Percentiles rank a stretch among this genome's conserved stretches.
Evolutionary conservation across 2,888 invertebrate genomes (phyloP).

Genomic region (Tetragnatha montana): DNA sequence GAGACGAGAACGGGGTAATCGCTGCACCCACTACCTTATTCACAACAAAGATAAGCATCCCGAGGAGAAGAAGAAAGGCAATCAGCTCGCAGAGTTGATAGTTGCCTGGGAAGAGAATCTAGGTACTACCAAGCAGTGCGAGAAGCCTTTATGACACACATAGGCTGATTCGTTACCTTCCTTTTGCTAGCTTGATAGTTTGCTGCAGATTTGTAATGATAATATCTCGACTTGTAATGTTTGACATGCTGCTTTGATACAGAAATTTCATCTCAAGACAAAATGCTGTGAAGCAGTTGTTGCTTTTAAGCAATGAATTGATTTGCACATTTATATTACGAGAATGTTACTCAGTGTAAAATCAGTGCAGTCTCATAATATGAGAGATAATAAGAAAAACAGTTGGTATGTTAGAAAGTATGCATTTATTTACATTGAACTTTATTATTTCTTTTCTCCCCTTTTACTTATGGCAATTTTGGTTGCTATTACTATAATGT

Average conservation of each 20-base stretch:
- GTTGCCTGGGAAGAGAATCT: constrained; percentile 69
- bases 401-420: no score
- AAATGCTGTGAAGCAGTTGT: no score
- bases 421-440: no score
- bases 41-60: constrained; percentile 66
- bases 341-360: no score
- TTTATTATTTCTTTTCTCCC: no score
- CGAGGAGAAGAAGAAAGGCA: constrained; percentile 63
- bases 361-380: no score
- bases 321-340: no score
- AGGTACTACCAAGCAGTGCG: constrained; percentile 65
- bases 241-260: constrained; percentile 51
- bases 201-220: constrained; percentile 55
- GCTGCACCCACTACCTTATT: constrained; percentile 67
- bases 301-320: no score
- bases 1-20: constrained; percentile 72
- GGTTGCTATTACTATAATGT: no score
- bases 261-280: neutral
- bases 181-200: constrained; percentile 67
- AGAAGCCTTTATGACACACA: constrained; percentile 71
- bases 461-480: no score
- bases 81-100: constrained; percentile 56
- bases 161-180: constrained; percentile 42
- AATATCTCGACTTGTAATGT: constrained; percentile 10
- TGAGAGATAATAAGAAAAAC: no score